Evolutionary conservation across 35 echinoderm and acorn worm species (phyloP).

Genomic region (Ptychodera flava): DNA sequence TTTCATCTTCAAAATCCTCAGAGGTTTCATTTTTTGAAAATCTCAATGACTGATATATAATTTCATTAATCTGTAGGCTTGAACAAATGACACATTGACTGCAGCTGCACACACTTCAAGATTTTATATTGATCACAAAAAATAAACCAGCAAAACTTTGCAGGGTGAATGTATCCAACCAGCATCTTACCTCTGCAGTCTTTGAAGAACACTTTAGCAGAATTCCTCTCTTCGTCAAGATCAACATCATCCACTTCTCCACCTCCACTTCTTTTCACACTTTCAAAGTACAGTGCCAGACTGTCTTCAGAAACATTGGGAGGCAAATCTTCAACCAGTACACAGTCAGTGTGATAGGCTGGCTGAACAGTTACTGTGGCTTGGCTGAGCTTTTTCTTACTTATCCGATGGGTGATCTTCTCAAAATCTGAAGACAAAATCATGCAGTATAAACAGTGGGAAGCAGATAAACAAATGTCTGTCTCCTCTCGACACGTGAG

Average conservation of each 20-base stretch:
- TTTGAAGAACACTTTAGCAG: slow-evolving; percentile 35
- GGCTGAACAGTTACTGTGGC: slow-evolving; percentile 1
- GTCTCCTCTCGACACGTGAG: too few species aligned
- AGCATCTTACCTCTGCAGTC: slow-evolving; percentile 35
- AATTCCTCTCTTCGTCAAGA: not conserved
- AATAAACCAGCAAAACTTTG: too few species aligned
- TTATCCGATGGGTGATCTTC: not conserved
- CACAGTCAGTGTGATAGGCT: slow-evolving; percentile 12
- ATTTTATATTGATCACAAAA: too few species aligned
- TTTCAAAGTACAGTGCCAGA: slow-evolving; percentile 39
- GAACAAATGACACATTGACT: too few species aligned
- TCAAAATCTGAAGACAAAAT: slow-evolving; percentile 19
- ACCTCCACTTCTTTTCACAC: slow-evolving; percentile 31
- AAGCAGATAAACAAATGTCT: too few species aligned
- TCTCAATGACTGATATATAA: too few species aligned
- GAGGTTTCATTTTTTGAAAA: too few species aligned
- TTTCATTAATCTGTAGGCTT: too few species aligned
- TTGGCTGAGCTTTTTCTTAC: not conserved
- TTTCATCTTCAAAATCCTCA: too few species aligned
- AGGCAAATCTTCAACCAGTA: slow-evolving; percentile 24
- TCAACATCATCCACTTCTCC: slow-evolving; percentile 18
- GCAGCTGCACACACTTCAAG: too few species aligned
- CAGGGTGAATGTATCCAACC: too few species aligned
- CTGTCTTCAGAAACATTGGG: not conserved
- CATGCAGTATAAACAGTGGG: too few species aligned